Evolutionary conservation across 30 jellyfish, hydroid and myxozoan genomes (phyloP).

Genomic region (Cassiopea xamachana): DNA sequence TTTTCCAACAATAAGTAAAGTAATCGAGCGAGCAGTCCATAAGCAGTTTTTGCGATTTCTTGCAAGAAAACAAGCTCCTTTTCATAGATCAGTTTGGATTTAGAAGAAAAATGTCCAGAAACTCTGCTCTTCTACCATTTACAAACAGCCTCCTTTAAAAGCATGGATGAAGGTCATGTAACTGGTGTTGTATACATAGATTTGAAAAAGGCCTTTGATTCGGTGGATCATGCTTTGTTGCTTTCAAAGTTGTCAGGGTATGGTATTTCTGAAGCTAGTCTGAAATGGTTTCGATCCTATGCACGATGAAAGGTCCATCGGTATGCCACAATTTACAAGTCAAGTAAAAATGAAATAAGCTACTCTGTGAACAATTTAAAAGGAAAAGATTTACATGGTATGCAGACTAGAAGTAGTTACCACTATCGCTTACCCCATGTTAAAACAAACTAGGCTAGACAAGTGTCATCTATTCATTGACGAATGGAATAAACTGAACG

Average conservation of each 20-base stretch:
- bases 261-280: constrained; percentile 38
- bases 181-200: constrained; percentile 20
- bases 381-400: constrained; percentile 49
- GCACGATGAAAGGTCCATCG: constrained; percentile 70
- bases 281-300: constrained; percentile 50
- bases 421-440: constrained; percentile 27
- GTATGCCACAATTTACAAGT: constrained; percentile 65
- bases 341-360: constrained; percentile 52
- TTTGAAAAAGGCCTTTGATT: constrained; percentile 39
- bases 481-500: constrained; percentile 42
- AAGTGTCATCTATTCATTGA: constrained; percentile 48
- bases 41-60: constrained; percentile 57
- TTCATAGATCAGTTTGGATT: constrained; percentile 38
- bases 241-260: constrained; percentile 29
- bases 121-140: constrained; percentile 62
- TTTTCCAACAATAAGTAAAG: constrained; percentile 53
- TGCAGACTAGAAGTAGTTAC: constrained; percentile 33
- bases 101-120: constrained; percentile 45
- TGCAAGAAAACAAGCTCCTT: constrained; percentile 49
- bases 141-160: constrained; percentile 59
- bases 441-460: constrained; percentile 45
- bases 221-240: constrained; percentile 44
- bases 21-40: constrained; percentile 65
- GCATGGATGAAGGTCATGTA: neutral
- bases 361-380: constrained; percentile 42